A percentile compares a stretch with the other conserved stretches of the same genome.
Conservation (phyloP, 30 jellyfish, hydroid and myxozoan species). For the Chironex yamaguchii region DNA sequence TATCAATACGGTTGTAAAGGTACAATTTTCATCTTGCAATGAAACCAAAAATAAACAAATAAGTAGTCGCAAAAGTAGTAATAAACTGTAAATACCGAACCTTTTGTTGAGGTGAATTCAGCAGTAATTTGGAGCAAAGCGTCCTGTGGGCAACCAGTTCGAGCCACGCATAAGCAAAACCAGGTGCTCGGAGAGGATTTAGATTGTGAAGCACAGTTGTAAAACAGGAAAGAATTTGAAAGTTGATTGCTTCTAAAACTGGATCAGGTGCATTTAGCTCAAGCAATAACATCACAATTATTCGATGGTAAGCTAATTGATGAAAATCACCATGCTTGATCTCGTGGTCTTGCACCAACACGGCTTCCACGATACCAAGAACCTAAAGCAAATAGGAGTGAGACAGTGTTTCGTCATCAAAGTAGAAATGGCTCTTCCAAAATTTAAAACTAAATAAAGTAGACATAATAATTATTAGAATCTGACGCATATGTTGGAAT, state of each 20-base stretch:
- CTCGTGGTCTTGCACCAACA: conserved; percentile 91
- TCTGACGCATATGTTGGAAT: too few species aligned
- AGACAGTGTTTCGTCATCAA: too few species aligned
- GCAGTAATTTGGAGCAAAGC: conserved; percentile 84
- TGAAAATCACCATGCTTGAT: conserved; percentile 83
- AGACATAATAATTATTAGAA: too few species aligned
- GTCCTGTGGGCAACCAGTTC: conserved; percentile 95
- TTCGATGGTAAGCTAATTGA: conserved; percentile 92
- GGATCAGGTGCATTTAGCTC: conserved; percentile 98
- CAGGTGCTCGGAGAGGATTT: conserved; percentile 95
- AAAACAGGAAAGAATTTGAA: conserved; percentile 86
- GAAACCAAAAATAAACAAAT: too few species aligned
- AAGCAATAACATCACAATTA: conserved; percentile 82
- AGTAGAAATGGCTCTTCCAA: too few species aligned
- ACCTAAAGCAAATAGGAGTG: too few species aligned
- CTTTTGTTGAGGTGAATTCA: conserved; percentile 95
- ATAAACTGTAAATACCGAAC: conserved; percentile 31
- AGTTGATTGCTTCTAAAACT: conserved; percentile 91
- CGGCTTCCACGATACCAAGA: conserved; percentile 86
- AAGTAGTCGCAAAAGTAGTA: too few species aligned
- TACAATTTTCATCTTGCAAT: too few species aligned
- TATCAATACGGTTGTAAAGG: too few species aligned
- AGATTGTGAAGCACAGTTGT: conserved; percentile 87
- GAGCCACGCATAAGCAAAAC: conserved; percentile 97
- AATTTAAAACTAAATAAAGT: too few species aligned